phyloP scores from a whole-genome alignment of 2,113 vertebrate species.

The Vidua chalybeata region DNA sequence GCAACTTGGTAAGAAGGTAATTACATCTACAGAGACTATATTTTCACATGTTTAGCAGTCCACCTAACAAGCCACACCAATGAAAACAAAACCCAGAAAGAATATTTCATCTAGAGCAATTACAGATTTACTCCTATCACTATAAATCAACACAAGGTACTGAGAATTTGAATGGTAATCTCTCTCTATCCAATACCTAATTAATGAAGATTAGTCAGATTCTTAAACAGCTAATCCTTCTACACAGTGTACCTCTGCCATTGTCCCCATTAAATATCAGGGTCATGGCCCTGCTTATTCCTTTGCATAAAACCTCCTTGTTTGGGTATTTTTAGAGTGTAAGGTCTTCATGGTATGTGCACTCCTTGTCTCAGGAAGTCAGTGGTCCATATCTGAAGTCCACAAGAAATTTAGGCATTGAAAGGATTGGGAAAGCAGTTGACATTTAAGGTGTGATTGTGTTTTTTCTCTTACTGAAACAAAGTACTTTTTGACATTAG shows the following conservation, averaged over 20 bases:
- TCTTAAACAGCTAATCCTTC: neutral
- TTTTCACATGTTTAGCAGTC: neutral
- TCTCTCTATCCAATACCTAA: neutral
- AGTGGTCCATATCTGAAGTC: neutral
- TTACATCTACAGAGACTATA: neutral
- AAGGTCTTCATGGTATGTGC: accelerated
- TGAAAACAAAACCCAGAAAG: neutral
- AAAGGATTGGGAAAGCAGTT: neutral
- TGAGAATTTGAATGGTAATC: neutral
- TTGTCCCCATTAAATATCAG: neutral
- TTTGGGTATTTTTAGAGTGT: neutral
- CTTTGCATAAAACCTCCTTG: neutral
- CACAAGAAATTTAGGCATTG: accelerated
- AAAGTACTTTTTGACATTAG: neutral
- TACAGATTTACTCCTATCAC: neutral
- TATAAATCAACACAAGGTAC: neutral
- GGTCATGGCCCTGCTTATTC: neutral
- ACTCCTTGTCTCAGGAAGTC: neutral
- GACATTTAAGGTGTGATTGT: neutral
- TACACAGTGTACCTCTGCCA: neutral
- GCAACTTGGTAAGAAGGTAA: neutral
- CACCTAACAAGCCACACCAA: neutral
- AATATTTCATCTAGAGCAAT: neutral
- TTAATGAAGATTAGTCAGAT: neutral
- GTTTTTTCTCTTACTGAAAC: neutral